Evolutionary conservation across 1,140 invertebrate species (phyloP).

Genomic region (Neodiprion virginianus): DNA sequence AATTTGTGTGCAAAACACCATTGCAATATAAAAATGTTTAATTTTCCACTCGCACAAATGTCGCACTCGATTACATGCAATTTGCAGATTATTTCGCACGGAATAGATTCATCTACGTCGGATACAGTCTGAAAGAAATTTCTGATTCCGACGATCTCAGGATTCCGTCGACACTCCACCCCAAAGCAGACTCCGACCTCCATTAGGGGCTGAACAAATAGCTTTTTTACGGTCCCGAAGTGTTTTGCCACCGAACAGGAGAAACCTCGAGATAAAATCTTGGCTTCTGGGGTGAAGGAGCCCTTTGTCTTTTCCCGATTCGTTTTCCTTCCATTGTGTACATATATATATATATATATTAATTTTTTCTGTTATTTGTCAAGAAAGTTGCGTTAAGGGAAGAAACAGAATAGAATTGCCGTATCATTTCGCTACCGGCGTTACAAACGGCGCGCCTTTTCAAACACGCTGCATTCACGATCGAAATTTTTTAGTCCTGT

Average conservation of each 20-base stretch:
- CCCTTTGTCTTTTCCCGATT: neutral
- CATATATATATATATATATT: neutral
- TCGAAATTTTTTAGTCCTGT: too few species aligned
- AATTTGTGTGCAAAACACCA: too few species aligned
- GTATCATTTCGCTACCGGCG: neutral
- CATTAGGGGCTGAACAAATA: conserved; percentile 1
- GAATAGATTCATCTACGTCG: too few species aligned
- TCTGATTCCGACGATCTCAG: too few species aligned
- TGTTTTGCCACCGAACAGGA: neutral
- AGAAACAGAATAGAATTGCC: neutral
- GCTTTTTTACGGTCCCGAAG: neutral
- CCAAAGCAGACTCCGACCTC: neutral
- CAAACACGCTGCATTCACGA: neutral
- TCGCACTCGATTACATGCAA: too few species aligned
- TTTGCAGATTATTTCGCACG: too few species aligned
- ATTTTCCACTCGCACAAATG: too few species aligned
- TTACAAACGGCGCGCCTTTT: neutral
- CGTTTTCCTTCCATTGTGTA: neutral
- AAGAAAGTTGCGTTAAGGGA: neutral
- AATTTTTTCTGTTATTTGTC: neutral
- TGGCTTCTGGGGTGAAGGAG: neutral
- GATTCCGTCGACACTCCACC: too few species aligned
- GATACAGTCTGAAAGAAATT: too few species aligned
- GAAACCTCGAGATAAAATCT: neutral
- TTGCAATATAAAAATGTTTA: too few species aligned